These are phyloP conservation scores for Netelia melanura DNA, from an alignment of 2,888 invertebrate species.

Conservation along the genomic window DNA sequence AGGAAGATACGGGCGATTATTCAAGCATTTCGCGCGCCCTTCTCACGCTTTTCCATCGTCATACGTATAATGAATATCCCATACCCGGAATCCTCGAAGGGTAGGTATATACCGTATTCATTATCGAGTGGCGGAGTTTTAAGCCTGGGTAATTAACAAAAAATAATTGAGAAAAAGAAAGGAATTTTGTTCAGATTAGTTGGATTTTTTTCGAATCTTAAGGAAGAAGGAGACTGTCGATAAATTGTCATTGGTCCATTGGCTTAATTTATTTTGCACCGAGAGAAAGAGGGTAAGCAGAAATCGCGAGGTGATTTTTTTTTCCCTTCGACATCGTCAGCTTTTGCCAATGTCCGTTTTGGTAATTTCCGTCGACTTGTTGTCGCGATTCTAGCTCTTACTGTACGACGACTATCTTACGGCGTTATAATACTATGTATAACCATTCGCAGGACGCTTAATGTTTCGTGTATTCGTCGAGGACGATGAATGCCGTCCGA, in stretches of 20 bases:
- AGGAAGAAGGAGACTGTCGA: background rate
- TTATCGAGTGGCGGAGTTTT: background rate
- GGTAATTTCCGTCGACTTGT: background rate
- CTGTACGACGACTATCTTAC: conserved; percentile 11
- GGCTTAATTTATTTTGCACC: conserved; percentile 33
- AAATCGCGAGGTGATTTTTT: background rate
- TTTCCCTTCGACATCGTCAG: conserved; percentile 13
- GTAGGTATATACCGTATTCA: background rate
- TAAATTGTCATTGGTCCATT: conserved; percentile 22
- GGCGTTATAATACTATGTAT: conserved; percentile 45
- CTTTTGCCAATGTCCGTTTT: background rate
- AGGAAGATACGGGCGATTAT: conserved; percentile 45
- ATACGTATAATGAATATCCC: background rate
- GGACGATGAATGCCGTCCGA: conserved; percentile 13
- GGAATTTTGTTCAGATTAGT: background rate
- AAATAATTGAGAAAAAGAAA: background rate
- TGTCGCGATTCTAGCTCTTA: conserved; percentile 22
- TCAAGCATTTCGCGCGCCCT: conserved; percentile 46
- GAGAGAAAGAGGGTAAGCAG: background rate
- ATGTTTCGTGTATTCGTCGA: conserved; percentile 48
- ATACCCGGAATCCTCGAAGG: background rate
- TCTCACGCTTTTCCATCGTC: conserved; percentile 20
- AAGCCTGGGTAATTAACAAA: background rate
- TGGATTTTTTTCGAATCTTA: background rate
- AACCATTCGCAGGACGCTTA: conserved; percentile 37